Evolutionary conservation across 2,888 invertebrate genomes (phyloP), one percentile per base, ranked within the genome.

Genomic region (Drosophila mercatorum): DNA sequence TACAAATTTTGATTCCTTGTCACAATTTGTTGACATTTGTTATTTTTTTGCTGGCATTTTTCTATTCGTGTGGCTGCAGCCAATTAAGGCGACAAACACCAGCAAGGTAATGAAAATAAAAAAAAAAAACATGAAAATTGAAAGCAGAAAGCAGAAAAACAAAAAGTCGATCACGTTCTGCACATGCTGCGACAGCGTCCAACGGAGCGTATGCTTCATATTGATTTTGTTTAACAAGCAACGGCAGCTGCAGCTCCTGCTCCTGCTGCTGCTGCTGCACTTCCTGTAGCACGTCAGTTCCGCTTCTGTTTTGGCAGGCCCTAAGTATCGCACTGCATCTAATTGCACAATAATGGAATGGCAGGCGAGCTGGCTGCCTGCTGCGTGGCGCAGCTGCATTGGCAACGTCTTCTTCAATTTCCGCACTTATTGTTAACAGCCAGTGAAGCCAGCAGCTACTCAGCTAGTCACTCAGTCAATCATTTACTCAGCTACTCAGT

Each of bases 1-100:
- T 68, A 75, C 47, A 77, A 82, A 89, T 89, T 88, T 83, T 85
- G 89, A 87, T 87, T 89, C 85, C 86, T 83, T 86, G 86, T 86
- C 88, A 86, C 86, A 88, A 81, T 86, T 86, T 86, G 88, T 86
- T 88, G 88, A 85, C 86, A 85, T 86, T 88, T 83, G 77, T 85
- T 81, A 83, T 80, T 72, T 78, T 71, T 83, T 72, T 62, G 52
- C 26, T 61, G 31, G 60, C 47, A 26, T 40, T n/a, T 63, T 72
- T n/a, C 68, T 65, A 10, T 64, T 68, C 51, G 47, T 77, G 68
- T 76, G 87, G 73, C 76, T 73, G 60, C 80, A 87, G 84, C 84
- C 88, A 85, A 85, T 85, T 84, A 80, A 73, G 80, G 71, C 38
- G 63, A 71, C 79, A 79, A 80, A 73, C 71, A 79, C 47, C 63